A percentile compares a stretch with the other conserved stretches of the same genome.
Conservation (phyloP, 2,797 vertebrate genomes). For the Okamejei kenojei region DNA sequence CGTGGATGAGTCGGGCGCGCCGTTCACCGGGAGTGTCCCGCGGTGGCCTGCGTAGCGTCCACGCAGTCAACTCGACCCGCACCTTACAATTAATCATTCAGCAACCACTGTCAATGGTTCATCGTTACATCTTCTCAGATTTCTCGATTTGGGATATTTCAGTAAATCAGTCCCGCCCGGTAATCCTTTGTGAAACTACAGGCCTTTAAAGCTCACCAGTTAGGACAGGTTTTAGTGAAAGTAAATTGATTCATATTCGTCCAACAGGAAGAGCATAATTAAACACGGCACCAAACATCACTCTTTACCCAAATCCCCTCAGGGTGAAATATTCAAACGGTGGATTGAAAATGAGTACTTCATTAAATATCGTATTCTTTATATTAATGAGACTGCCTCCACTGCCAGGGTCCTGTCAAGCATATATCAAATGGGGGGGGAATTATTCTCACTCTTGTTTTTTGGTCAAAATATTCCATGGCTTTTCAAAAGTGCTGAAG, state of each 20-base stretch:
- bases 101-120: background rate
- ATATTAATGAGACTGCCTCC: background rate
- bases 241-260: background rate
- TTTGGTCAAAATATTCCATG: background rate
- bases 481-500: background rate
- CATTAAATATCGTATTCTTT: background rate
- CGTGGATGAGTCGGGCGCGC: no score
- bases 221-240: background rate
- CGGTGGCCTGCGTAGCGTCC: no score
- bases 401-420: background rate
- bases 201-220: background rate
- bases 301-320: background rate
- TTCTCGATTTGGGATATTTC: no score
- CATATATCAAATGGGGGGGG: background rate
- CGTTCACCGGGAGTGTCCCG: no score
- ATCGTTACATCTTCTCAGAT: background rate
- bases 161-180: background rate
- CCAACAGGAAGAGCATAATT: constrained; percentile 24
- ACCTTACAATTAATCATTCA: background rate
- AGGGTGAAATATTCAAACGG: background rate
- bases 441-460: constrained; percentile 2
- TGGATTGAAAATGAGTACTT: background rate
- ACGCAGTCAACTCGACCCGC: no score
- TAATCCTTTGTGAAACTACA: background rate
- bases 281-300: constrained; percentile 14